Percentiles rank a stretch among this genome's conserved stretches.
These are phyloP conservation scores for Hepsetus odoe DNA, from an alignment of 2,113 vertebrate species.

Conservation along the genomic window DNA sequence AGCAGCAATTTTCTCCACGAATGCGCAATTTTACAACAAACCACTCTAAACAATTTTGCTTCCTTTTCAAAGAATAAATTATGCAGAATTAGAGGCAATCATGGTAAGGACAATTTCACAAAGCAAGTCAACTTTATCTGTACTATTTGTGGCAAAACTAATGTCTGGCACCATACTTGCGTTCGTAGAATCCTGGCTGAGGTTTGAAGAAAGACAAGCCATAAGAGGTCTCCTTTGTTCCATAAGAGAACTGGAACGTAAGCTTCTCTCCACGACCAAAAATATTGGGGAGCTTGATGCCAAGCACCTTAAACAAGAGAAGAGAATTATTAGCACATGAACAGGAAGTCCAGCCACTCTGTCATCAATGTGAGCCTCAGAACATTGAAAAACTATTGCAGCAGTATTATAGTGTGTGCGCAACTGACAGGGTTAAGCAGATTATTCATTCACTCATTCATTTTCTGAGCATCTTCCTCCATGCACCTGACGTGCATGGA, in stretches of 20 bases:
- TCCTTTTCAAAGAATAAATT: too few species aligned
- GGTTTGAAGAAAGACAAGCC: constrained; percentile 97
- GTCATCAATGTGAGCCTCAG: background rate
- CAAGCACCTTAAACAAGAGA: constrained; percentile 84
- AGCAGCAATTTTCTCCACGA: too few species aligned
- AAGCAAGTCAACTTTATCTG: too few species aligned
- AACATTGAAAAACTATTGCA: background rate
- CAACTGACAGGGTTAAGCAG: too few species aligned
- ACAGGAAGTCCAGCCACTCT: background rate
- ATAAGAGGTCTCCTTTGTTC: constrained; percentile 97
- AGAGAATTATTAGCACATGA: constrained; percentile 18
- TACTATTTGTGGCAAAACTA: background rate
- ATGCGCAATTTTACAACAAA: too few species aligned
- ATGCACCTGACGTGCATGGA: too few species aligned
- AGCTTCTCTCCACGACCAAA: constrained; percentile 93
- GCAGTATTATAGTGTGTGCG: background rate
- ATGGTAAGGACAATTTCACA: background rate
- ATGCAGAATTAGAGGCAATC: too few species aligned
- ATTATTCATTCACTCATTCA: too few species aligned
- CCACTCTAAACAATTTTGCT: too few species aligned
- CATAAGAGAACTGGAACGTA: constrained; percentile 97
- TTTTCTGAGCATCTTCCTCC: too few species aligned
- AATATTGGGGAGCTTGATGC: constrained; percentile 91
- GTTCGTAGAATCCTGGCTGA: constrained; percentile 87
- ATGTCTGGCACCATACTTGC: constrained; percentile 81